These are phyloP conservation scores for Syrphus vitripennis DNA, from an alignment of 2,888 invertebrate species.

Conservation along the genomic window DNA sequence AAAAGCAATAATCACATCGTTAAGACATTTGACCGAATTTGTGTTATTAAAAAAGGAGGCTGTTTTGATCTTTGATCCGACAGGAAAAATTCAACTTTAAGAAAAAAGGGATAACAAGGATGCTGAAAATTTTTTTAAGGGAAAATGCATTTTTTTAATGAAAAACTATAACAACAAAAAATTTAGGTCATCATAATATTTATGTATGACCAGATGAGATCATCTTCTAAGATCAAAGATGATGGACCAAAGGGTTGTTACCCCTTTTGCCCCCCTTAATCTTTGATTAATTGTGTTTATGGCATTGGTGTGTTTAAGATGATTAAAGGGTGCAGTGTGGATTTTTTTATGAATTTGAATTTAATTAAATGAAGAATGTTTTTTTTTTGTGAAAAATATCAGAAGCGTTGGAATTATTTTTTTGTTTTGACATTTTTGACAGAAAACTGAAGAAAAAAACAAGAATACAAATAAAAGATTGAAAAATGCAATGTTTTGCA, in stretches of 20 bases:
- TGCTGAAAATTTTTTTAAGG: conserved; percentile 40
- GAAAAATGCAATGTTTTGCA: neutral
- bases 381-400: neutral
- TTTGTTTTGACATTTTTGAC: neutral
- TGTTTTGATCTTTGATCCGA: conserved; percentile 54
- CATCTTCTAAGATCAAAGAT: conserved; percentile 33
- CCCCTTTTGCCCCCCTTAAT: conserved; percentile 37
- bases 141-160: conserved; percentile 26
- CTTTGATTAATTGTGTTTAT: conserved; percentile 61
- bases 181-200: conserved; percentile 37
- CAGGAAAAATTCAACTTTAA: conserved; percentile 33
- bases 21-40: conserved; percentile 61
- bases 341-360: conserved; percentile 54
- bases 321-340: conserved; percentile 50
- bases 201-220: conserved; percentile 37
- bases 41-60: conserved; percentile 43
- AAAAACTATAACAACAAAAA: neutral
- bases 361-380: conserved; percentile 28
- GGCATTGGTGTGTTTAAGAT: conserved; percentile 16
- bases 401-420: neutral
- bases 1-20: conserved; percentile 70
- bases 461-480: too few relatives aligned
- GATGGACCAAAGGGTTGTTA: conserved; percentile 55
- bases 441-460: neutral
- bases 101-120: conserved; percentile 21